These are phyloP conservation scores for Cynocephalus volans DNA, from an alignment of 2,113 vertebrate species.

Conservation along the genomic window DNA sequence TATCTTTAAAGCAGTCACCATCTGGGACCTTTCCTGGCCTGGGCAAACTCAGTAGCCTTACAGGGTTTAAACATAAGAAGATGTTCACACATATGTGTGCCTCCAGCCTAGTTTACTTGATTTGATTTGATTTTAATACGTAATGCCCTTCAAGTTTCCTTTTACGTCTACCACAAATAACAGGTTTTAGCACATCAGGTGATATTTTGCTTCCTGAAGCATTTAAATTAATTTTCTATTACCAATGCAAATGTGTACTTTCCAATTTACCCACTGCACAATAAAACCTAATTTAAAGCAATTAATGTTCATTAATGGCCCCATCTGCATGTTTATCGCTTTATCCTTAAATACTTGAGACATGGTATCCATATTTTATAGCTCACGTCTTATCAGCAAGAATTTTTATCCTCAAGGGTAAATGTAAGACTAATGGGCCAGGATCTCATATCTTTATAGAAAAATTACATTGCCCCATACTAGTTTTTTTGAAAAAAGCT, in stretches of 20 bases:
- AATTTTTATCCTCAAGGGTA: constrained; percentile 77
- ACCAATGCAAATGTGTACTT: constrained; percentile 87
- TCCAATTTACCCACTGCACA: constrained; percentile 86
- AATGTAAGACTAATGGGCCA: constrained; percentile 65
- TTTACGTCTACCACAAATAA: constrained; percentile 75
- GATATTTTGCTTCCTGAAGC: constrained; percentile 86
- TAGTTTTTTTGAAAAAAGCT: neutral
- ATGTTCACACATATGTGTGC: neutral
- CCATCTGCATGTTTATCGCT: constrained; percentile 86
- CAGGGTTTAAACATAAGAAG: neutral
- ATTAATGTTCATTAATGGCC: constrained; percentile 87
- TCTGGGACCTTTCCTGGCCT: neutral
- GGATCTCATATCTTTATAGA: constrained; percentile 23
- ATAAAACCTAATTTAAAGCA: constrained; percentile 87
- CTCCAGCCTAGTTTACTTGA: constrained; percentile 25
- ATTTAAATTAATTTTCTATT: constrained; percentile 87
- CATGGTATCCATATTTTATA: constrained; percentile 82
- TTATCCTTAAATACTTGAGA: constrained; percentile 85
- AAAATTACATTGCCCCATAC: neutral
- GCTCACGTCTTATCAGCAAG: constrained; percentile 79
- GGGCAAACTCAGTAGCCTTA: neutral
- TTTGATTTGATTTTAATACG: constrained; percentile 62
- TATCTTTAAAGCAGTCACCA: constrained; percentile 4
- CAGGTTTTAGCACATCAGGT: constrained; percentile 85
- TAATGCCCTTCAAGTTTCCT: constrained; percentile 64